Conservation (phyloP, 2,113 vertebrate genomes). For the Mola mola region DNA sequence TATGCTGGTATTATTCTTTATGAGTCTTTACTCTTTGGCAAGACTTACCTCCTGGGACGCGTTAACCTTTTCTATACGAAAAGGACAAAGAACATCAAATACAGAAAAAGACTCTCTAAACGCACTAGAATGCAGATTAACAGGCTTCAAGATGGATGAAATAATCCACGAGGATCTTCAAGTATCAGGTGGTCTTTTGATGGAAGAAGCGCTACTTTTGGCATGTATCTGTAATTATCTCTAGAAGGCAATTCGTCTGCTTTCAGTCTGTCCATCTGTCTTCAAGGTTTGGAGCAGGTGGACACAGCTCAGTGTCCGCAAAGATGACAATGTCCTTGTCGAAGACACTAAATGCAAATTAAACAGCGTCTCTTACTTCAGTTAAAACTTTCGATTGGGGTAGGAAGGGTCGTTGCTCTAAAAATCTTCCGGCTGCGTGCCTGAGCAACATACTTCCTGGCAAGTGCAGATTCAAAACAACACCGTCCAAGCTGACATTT, state of each 20-base stretch:
- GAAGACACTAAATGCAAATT: slow-evolving; percentile 21
- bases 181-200: slow-evolving; percentile 71
- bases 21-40: slow-evolving; percentile 73
- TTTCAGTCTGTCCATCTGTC: slow-evolving; percentile 23
- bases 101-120: slow-evolving; percentile 56
- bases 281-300: slow-evolving; percentile 5
- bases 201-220: slow-evolving; percentile 60
- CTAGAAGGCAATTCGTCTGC: slow-evolving; percentile 41
- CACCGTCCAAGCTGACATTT: slow-evolving; percentile 53
- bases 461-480: slow-evolving; percentile 39
- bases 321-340: slow-evolving; percentile 15
- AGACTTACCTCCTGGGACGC: slow-evolving; percentile 56
- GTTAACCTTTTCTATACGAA: slow-evolving; percentile 47
- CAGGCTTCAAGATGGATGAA: slow-evolving; percentile 65
- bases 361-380: slow-evolving; percentile 4
- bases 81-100: slow-evolving; percentile 43
- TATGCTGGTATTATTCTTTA: slow-evolving; percentile 69
- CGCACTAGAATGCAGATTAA: slow-evolving; percentile 71
- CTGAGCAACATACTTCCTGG: slow-evolving; percentile 4
- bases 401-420: slow-evolving; percentile 13
- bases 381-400: slow-evolving; percentile 10
- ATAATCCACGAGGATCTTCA: slow-evolving; percentile 72
- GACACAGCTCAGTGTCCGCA: slow-evolving; percentile 9
- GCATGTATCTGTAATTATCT: slow-evolving; percentile 58
- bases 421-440: slow-evolving; percentile 25